A percentile compares a stretch with the other conserved stretches of the same genome.
These are phyloP conservation scores for Dreissena rostriformis DNA, from an alignment of 1,140 invertebrate genomes.

Conservation along the genomic window DNA sequence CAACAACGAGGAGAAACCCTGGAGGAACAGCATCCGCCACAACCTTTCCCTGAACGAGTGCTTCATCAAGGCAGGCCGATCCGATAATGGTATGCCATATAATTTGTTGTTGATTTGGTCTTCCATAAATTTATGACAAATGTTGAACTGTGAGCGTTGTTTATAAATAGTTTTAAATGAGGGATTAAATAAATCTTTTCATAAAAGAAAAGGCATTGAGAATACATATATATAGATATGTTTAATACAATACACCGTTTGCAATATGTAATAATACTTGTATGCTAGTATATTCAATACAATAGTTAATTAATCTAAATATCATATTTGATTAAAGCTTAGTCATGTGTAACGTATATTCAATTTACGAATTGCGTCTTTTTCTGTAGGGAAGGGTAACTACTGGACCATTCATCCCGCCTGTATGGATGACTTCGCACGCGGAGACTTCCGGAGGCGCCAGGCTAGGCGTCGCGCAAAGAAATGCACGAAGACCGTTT, in stretches of 20 bases:
- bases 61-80: constrained; percentile 94
- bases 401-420: constrained; percentile 99
- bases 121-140: neutral
- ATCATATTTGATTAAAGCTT: too few species aligned
- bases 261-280: too few species aligned
- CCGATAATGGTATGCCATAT: constrained; percentile 87
- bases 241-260: too few species aligned
- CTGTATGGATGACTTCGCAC: constrained; percentile 96
- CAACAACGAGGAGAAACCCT: constrained; percentile 86
- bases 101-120: neutral
- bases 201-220: neutral
- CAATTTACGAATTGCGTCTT: neutral
- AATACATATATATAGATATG: too few species aligned
- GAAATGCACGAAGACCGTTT: constrained; percentile 57
- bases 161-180: neutral
- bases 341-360: too few species aligned
- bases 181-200: neutral
- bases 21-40: constrained; percentile 85
- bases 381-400: constrained; percentile 87
- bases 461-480: constrained; percentile 90
- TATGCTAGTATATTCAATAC: too few species aligned
- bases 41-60: constrained; percentile 99
- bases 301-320: too few species aligned
- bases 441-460: constrained; percentile 96
- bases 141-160: neutral